Conservation (phyloP, 64 coral and sea anemone species). For the Actinia equina region DNA sequence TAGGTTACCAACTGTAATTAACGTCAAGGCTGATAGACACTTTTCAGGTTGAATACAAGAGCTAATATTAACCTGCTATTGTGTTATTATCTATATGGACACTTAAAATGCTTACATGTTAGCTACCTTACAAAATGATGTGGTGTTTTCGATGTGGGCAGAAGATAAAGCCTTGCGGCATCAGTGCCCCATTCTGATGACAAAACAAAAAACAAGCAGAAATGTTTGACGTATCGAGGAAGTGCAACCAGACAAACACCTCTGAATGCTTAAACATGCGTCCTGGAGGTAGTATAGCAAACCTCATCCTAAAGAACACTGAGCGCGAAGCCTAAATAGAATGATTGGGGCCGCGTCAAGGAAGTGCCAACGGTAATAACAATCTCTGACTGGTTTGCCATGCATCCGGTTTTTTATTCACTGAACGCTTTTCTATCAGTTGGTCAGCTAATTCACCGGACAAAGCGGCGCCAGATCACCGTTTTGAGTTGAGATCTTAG, state of each 20-base stretch:
- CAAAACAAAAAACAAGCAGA: neutral
- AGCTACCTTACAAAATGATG: too few species aligned
- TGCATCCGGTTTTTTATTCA: neutral
- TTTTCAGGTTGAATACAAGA: too few species aligned
- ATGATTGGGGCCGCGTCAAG: neutral
- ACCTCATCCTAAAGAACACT: neutral
- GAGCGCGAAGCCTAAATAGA: neutral
- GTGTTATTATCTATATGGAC: too few species aligned
- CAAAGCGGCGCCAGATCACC: neutral
- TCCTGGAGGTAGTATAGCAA: neutral
- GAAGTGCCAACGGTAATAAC: conserved; percentile 1
- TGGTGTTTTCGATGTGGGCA: neutral
- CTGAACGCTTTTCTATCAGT: neutral
- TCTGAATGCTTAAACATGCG: neutral
- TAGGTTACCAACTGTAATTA: too few species aligned
- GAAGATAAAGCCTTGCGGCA: neutral
- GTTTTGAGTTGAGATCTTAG: neutral
- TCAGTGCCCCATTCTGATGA: neutral
- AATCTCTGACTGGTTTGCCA: neutral
- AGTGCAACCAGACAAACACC: neutral
- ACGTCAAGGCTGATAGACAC: too few species aligned
- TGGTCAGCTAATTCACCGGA: neutral
- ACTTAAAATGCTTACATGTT: too few species aligned
- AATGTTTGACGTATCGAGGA: neutral
- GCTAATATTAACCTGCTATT: too few species aligned